phyloP scores from a whole-genome alignment of 1,140 invertebrate species.

The Aphaenogaster floridana region DNA sequence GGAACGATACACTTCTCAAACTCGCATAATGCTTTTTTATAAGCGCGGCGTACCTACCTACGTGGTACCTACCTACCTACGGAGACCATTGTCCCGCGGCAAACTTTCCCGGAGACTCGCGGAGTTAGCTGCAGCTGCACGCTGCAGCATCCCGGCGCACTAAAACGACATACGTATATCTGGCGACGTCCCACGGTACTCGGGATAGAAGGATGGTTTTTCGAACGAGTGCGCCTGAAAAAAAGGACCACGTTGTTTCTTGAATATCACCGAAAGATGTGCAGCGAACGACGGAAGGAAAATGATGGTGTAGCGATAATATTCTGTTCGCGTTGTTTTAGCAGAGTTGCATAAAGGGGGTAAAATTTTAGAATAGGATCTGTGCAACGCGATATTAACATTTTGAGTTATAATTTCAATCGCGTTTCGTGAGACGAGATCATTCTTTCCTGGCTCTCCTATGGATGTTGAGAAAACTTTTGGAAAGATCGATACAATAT shows the following conservation, averaged over 20 bases:
- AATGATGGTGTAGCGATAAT: background rate
- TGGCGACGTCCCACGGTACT: background rate
- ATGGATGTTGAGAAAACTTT: background rate
- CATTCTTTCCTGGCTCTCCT: background rate
- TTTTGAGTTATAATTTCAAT: constrained; percentile 14
- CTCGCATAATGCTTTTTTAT: constrained; percentile 63
- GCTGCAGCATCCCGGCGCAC: background rate
- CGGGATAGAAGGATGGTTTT: constrained; percentile 6
- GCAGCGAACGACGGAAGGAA: background rate
- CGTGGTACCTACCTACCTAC: constrained; percentile 28
- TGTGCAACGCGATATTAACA: background rate
- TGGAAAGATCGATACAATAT: constrained; percentile 1
- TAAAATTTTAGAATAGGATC: background rate
- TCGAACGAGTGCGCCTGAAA: background rate
- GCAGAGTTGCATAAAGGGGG: background rate
- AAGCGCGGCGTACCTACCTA: constrained; percentile 10
- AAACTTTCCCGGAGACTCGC: constrained; percentile 42
- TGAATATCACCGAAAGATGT: background rate
- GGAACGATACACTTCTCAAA: constrained; percentile 65
- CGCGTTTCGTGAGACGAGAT: constrained; percentile 9
- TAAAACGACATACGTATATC: constrained; percentile 14
- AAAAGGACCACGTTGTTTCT: constrained; percentile 9
- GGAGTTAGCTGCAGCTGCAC: constrained; percentile 35
- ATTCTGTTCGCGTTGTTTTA: constrained; percentile 21
- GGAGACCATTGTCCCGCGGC: constrained; percentile 55